Base-by-base conservation (phyloP, 2,888 invertebrate genomes). In the Drosophila recens region DNA sequence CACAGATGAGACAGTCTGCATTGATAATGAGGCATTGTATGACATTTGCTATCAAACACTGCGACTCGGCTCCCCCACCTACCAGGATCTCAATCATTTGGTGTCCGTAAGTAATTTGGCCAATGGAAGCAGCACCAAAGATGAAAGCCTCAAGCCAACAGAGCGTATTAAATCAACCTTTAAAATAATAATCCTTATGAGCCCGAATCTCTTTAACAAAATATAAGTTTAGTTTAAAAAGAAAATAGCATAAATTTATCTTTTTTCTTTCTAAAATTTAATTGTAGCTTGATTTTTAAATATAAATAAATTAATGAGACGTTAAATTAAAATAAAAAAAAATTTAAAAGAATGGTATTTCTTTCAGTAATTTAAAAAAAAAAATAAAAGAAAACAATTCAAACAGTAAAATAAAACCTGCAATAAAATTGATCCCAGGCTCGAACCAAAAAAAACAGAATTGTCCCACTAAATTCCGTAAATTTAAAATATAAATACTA, bases 11-110 rank as follows among this genome's bases (percentile, higher is more conserved):
- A 97, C 97, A 0, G 97, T 96, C 92, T 97, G 97, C 91, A 97
- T 97, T 89, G 97, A 97, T 93, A 97, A 97, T 93, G 97, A 97
- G 92, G 97, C 97, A 45, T 94, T 97, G 13, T 97, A 97, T 93
- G 97, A 97, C 92, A 97, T 97, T 89, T 97, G 97, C 94, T 97
- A 97, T 94, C 94, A 97, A 67, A 96, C 96, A 0, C 93, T 97
- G 67, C 95, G 97, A 75, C 94, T 97, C 3, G 93, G 94, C 27
- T 96, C 96, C 3, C 98, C 98, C 27, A 97, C 97, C 0, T 98
- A 98, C 89, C 96, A 96, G 10, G 97, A 97, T 88, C 93, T 98
- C 65, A 98, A 98, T 93, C 96, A 98, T 93, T 94, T 98, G 70
- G 97, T 97, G 17, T 96, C 96, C 72, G 95, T 95, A 80, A 93